A percentile compares a stretch with the other conserved stretches of the same genome.
phyloP scores from a whole-genome alignment of 2,797 vertebrate genomes.

The Esox masquinongy region DNA sequence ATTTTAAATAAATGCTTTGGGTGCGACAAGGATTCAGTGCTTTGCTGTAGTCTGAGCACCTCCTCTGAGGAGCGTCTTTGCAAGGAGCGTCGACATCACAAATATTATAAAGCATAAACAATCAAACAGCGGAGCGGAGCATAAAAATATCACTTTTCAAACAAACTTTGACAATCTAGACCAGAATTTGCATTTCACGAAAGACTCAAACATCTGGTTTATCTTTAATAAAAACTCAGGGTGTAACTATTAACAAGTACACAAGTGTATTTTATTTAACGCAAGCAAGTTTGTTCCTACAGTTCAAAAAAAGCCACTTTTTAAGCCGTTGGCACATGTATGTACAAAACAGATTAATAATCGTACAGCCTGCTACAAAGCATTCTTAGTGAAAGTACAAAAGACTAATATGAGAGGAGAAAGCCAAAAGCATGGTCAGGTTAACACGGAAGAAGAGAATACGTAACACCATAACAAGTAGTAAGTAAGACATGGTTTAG shows the following conservation, averaged over 20 bases:
- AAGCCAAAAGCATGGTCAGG: slow-evolving; percentile 76
- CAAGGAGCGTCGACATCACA: too few relatives aligned
- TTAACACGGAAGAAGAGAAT: slow-evolving; percentile 55
- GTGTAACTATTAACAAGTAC: slow-evolving; percentile 55
- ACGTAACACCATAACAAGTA: slow-evolving; percentile 82
- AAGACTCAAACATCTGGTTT: too few relatives aligned
- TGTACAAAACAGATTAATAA: slow-evolving; percentile 93
- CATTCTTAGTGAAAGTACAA: slow-evolving; percentile 95
- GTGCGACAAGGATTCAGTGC: too few relatives aligned
- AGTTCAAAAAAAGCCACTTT: slow-evolving; percentile 94
- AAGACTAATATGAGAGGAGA: slow-evolving; percentile 83
- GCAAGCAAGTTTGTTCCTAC: slow-evolving; percentile 98
- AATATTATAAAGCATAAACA: too few relatives aligned
- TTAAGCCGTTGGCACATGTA: slow-evolving; percentile 98
- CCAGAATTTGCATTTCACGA: too few relatives aligned
- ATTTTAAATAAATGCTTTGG: not conserved
- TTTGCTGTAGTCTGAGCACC: too few relatives aligned
- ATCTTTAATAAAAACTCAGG: not conserved
- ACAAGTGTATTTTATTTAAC: slow-evolving; percentile 96
- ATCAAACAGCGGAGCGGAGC: too few relatives aligned
- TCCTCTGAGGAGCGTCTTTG: too few relatives aligned
- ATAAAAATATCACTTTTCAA: too few relatives aligned
- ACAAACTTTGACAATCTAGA: too few relatives aligned
- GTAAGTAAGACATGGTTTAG: slow-evolving; percentile 80
- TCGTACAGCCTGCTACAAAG: slow-evolving; percentile 93